Conservation (phyloP, 1,140 invertebrate genomes). For the Halictus rubicundus region DNA sequence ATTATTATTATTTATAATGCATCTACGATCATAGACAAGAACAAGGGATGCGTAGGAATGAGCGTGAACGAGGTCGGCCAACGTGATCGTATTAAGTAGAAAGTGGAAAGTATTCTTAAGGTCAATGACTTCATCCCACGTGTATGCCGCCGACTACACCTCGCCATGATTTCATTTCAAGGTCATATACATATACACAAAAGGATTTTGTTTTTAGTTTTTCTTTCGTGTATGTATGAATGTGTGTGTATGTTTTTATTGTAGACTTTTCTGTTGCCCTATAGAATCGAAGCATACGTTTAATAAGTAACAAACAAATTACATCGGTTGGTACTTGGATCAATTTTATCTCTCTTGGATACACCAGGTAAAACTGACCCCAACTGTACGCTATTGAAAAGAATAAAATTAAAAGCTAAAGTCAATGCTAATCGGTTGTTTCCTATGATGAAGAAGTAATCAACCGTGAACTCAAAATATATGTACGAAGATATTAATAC, state of each 20-base stretch:
- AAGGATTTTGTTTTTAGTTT: constrained; percentile 27
- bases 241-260: too few species aligned
- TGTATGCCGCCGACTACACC: constrained; percentile 37
- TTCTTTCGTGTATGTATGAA: constrained; percentile 18
- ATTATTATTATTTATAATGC: neutral
- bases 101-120: constrained; percentile 49
- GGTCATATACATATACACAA: constrained; percentile 14
- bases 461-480: too few species aligned
- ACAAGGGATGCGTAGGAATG: neutral
- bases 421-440: too few species aligned
- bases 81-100: constrained; percentile 18
- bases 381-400: too few species aligned
- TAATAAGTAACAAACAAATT: neutral
- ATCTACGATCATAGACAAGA: neutral
- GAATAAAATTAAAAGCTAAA: too few species aligned
- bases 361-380: too few species aligned
- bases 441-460: too few species aligned
- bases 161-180: constrained; percentile 31
- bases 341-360: neutral
- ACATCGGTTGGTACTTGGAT: neutral
- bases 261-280: too few species aligned
- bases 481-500: too few species aligned
- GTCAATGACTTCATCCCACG: constrained; percentile 42
- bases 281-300: neutral
- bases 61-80: constrained; percentile 19